These are phyloP conservation scores for Eupristina koningsbergeri DNA, from an alignment of 1,140 invertebrate species.

Conservation along the genomic window DNA sequence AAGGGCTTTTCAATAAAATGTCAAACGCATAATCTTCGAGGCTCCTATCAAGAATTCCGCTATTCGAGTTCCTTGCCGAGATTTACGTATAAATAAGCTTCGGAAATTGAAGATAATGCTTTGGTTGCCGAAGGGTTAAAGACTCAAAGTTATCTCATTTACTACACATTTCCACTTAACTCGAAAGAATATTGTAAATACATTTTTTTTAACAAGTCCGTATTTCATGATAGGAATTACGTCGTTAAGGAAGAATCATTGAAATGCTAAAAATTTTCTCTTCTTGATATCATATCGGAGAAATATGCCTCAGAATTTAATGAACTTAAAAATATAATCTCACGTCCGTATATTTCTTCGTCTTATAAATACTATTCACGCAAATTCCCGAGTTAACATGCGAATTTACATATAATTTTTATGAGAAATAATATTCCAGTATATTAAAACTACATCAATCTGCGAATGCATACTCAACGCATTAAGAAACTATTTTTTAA, in stretches of 20 bases:
- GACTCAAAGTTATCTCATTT: neutral
- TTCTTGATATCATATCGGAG: neutral
- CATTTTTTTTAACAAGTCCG: neutral
- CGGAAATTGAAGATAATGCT: neutral
- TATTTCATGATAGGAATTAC: neutral
- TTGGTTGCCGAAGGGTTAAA: neutral
- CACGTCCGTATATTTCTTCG: neutral
- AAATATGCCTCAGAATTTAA: neutral
- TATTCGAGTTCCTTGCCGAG: neutral
- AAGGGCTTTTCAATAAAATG: slow-evolving; percentile 31
- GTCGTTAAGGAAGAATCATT: neutral
- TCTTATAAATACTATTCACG: neutral
- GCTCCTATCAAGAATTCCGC: neutral
- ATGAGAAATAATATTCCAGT: neutral
- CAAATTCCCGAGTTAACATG: neutral
- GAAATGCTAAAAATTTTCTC: neutral
- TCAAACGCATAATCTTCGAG: slow-evolving; percentile 1
- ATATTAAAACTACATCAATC: no score
- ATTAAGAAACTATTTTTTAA: no score
- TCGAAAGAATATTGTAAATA: neutral
- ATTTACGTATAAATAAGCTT: neutral
- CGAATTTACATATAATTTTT: neutral
- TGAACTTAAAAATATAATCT: neutral
- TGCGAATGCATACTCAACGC: no score
- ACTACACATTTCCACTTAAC: neutral